Percentiles rank a stretch among this genome's conserved stretches.
Conservation (phyloP, 1,140 invertebrate species). For the Procambarus clarkii region DNA sequence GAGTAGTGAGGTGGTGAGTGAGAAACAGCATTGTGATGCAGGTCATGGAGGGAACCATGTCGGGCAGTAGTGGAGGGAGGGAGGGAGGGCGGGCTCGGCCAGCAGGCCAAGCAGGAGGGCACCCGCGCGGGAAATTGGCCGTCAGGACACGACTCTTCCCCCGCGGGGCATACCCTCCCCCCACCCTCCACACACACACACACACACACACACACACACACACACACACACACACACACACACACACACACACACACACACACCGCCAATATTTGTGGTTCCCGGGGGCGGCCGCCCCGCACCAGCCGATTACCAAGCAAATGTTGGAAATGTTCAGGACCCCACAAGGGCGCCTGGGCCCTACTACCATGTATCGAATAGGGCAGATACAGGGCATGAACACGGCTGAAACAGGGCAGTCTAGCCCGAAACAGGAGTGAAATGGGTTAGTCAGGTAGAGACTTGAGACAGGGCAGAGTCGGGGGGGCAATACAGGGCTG, state of each 20-base stretch:
- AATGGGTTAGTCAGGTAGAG: no score
- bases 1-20: neutral
- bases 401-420: no score
- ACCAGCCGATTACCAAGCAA: no score
- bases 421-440: no score
- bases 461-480: no score
- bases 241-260: neutral
- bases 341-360: no score
- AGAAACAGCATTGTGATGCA: slow-evolving; percentile 42
- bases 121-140: slow-evolving; percentile 63
- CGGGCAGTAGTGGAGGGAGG: neutral
- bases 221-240: neutral
- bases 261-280: neutral
- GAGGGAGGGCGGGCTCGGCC: neutral
- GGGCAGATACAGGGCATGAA: no score
- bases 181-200: neutral
- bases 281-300: no score
- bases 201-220: neutral
- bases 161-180: neutral
- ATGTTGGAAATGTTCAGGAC: no score
- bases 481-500: no score
- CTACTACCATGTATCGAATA: no score
- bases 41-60: slow-evolving; percentile 30
- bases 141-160: slow-evolving; percentile 65
- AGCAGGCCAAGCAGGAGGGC: slow-evolving; percentile 58